Base-by-base conservation (phyloP, 2,113 vertebrate species). In the Bubo scandiacus region DNA sequence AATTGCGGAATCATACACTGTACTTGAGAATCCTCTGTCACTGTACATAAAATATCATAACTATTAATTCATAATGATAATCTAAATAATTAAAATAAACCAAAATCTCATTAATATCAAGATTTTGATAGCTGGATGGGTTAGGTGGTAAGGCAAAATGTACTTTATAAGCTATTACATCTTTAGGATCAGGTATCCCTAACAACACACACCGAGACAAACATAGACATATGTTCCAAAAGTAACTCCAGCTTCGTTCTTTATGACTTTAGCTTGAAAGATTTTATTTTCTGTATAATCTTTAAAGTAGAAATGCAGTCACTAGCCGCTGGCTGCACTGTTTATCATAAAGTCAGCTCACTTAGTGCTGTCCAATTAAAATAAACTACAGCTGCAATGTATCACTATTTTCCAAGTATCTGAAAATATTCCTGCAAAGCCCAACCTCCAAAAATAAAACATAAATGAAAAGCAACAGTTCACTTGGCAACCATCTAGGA, bases 401-500 rank as follows among this genome's bases (percentile, higher is more conserved):
- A 94, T 96, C 95, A 74, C 91, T 91, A 57, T 95, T 97, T 94
- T 89, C 80, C 61, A 94, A 74, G 66, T 55, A 65, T 82, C 66
- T 55, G 67, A 95, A 94, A 87, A 55, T 68, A 88, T 66, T 85
- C 78, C 18, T 75, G 84, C 85, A 91, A 89, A 51, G 59, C 59
- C 90, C 71, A 94, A n/a, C 52, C 70, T 66, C 86, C 34, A 15
- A 51, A 51, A 92, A 47, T 22, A 88, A 94, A 81, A 65, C 26
- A 65, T 88, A 95, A 97, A 74, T 72, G 86, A 92, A 92, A 97
- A 94, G 81, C 91, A 88, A 92, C 90, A 96, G 86, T 57, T 95
- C 89, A 87, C 81, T 96, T 96, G 92, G 96, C 94, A 95, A 42
- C 43, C 88, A 63, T 52, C 16, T 66, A 92, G 81, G 70, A 95